Conservation (phyloP, 2,113 vertebrate genomes). For the Amblyopsis rosae region DNA sequence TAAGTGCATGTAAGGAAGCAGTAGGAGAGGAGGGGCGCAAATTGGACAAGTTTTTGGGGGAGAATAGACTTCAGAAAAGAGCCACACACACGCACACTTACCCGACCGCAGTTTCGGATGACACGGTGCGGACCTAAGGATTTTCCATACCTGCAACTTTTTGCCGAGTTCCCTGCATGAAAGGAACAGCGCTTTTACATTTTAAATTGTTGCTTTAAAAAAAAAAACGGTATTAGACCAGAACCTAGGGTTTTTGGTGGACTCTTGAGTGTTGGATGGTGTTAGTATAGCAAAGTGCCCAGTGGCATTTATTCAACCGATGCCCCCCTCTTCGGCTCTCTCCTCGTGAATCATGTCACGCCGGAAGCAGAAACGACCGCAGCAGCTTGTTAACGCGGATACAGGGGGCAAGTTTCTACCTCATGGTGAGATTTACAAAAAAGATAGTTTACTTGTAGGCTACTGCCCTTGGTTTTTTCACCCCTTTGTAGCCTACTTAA, state of each 20-base stretch:
- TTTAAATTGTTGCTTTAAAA: neutral
- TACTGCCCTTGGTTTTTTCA: neutral
- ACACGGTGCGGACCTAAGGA: constrained; percentile 58
- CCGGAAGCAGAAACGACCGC: constrained; percentile 83
- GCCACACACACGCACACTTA: constrained; percentile 71
- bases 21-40: constrained; percentile 73
- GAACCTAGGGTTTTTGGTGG: neutral
- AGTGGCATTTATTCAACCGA: constrained; percentile 55
- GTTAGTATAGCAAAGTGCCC: constrained; percentile 55
- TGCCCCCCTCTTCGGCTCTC: constrained; percentile 65
- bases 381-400: constrained; percentile 81
- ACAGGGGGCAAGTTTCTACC: constrained; percentile 74
- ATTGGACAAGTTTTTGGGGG: constrained; percentile 78
- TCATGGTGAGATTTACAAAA: constrained; percentile 72
- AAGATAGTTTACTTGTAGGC: constrained; percentile 15
- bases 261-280: constrained; percentile 35
- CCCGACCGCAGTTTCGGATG: constrained; percentile 55
- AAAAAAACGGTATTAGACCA: neutral
- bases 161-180: neutral
- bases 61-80: constrained; percentile 77
- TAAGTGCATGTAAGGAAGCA: constrained; percentile 68
- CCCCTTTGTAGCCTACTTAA: constrained; percentile 5
- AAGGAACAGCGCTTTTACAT: neutral
- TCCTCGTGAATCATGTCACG: constrained; percentile 83
- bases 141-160: constrained; percentile 41